Percentiles rank a stretch among this genome's conserved stretches.
phyloP scores from a whole-genome alignment of 1,140 invertebrate genomes.

The Megathymus violae region DNA sequence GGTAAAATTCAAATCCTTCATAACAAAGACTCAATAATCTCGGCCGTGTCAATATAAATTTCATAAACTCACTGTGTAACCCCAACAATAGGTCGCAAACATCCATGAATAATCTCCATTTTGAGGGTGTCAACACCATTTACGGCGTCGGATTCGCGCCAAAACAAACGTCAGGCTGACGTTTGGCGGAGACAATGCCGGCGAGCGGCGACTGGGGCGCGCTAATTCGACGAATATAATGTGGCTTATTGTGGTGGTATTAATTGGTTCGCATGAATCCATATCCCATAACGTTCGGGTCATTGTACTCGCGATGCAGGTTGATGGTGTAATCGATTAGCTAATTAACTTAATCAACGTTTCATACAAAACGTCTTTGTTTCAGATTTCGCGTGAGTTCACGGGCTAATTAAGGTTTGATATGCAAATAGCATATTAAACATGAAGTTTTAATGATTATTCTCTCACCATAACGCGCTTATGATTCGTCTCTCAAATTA shows the following conservation, averaged over 20 bases:
- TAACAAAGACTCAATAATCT: constrained; percentile 79
- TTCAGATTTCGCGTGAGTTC: constrained; percentile 4
- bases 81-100: constrained; percentile 75
- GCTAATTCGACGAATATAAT: constrained; percentile 63
- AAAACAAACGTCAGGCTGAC: constrained; percentile 76
- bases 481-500: too few species aligned
- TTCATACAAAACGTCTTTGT: constrained; percentile 8
- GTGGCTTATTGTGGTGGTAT: constrained; percentile 57
- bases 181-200: constrained; percentile 63
- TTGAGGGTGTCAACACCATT: constrained; percentile 81
- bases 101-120: constrained; percentile 82
- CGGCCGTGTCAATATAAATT: constrained; percentile 80
- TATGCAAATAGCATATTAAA: background rate
- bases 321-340: constrained; percentile 41
- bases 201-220: constrained; percentile 47
- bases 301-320: constrained; percentile 42
- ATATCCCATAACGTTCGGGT: constrained; percentile 33
- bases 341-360: constrained; percentile 41
- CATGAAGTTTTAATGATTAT: too few species aligned
- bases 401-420: background rate
- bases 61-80: constrained; percentile 76
- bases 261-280: constrained; percentile 61
- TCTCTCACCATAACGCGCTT: too few species aligned
- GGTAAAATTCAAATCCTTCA: constrained; percentile 70
- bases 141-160: constrained; percentile 69